Conservation (phyloP, 2,113 vertebrate genomes). For the Corythoichthys intestinalis region DNA sequence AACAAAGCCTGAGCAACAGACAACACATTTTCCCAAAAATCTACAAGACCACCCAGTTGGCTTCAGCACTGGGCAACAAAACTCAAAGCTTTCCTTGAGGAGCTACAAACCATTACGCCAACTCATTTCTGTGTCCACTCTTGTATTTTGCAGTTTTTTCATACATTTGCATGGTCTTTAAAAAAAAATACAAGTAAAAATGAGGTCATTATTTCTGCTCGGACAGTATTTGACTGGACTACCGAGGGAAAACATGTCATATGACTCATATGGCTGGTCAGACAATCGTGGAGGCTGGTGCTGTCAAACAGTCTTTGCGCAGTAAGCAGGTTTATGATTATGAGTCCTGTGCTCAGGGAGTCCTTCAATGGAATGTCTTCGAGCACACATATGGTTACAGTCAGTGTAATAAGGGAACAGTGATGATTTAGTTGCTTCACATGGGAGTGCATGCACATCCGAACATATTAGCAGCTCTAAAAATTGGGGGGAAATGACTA, state of each 20-base stretch:
- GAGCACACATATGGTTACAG: conserved; percentile 1
- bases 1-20: conserved; percentile 2
- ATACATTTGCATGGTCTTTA: conserved; percentile 19
- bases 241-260: conserved; percentile 10
- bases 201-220: conserved; percentile 15
- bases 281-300: conserved; percentile 23
- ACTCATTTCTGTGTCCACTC: conserved; percentile 12
- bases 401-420: not conserved
- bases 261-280: conserved; percentile 19
- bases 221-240: conserved; percentile 17
- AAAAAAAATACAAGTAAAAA: conserved; percentile 15
- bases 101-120: conserved; percentile 30
- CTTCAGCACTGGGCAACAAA: conserved; percentile 8
- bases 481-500: not conserved
- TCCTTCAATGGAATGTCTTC: not conserved
- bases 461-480: not conserved
- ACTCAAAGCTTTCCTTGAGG: conserved; percentile 20
- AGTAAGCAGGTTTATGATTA: conserved; percentile 12
- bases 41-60: conserved; percentile 47
- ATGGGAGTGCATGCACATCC: not conserved
- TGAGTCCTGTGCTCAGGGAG: not conserved
- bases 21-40: conserved; percentile 38
- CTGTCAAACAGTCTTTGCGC: conserved; percentile 11
- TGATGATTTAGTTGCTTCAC: not conserved
- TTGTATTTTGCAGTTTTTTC: not conserved